phyloP scores from a whole-genome alignment of 37 sponge, comb jelly and placozoan genomes.

The Theonella swinhoei region DNA sequence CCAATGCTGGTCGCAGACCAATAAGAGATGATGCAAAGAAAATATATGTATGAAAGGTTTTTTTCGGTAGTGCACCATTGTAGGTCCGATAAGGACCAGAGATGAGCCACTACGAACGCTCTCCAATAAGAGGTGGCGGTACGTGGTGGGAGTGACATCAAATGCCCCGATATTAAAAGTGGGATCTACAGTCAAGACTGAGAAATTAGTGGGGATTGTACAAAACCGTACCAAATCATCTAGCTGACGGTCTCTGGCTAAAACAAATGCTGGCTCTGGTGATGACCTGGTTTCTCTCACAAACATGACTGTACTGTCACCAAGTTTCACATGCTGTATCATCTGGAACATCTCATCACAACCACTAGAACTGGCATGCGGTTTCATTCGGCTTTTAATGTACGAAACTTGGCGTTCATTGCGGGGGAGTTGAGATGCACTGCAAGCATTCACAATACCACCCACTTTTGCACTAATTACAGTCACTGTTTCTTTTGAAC shows the following conservation, averaged over 20 bases:
- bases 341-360: not conserved
- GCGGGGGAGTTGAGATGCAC: constrained; percentile 35
- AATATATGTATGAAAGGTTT: constrained; percentile 41
- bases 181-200: constrained; percentile 52
- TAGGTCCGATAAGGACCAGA: constrained; percentile 46
- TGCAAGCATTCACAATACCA: constrained; percentile 25
- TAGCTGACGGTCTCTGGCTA: constrained; percentile 38
- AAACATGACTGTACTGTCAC: not conserved
- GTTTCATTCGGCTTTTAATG: not conserved
- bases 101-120: constrained; percentile 6
- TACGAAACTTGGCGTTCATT: constrained; percentile 22
- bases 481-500: constrained; percentile 42
- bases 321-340: constrained; percentile 3
- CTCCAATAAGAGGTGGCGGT: constrained; percentile 39
- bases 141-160: constrained; percentile 57
- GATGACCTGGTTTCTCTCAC: not conserved
- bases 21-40: constrained; percentile 47
- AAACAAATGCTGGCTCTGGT: constrained; percentile 55
- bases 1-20: constrained; percentile 37
- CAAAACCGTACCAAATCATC: constrained; percentile 55
- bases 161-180: constrained; percentile 61
- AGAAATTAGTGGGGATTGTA: constrained; percentile 27
- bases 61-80: constrained; percentile 44
- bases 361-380: not conserved
- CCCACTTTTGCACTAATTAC: constrained; percentile 20